These are phyloP conservation scores for Adineta ricciae DNA, from an alignment of 2,888 invertebrate genomes.

Conservation along the genomic window DNA sequence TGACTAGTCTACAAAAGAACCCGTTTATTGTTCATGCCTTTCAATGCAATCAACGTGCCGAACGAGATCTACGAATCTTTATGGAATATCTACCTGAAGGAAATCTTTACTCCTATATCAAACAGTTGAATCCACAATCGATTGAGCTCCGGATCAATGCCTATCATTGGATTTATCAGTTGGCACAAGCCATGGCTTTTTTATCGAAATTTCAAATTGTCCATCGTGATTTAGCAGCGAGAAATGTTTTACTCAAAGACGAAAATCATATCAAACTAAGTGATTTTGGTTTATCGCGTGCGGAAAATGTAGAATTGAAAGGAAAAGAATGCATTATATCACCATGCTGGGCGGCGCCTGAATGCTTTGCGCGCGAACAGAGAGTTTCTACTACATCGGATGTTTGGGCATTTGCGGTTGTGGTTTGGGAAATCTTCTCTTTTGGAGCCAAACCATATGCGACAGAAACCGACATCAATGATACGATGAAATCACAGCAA, in stretches of 20 bases:
- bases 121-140: background rate
- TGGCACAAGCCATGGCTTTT: constrained; percentile 30
- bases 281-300: constrained; percentile 29
- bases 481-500: background rate
- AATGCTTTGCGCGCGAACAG: background rate
- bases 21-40: background rate
- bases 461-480: background rate
- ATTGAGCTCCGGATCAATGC: background rate
- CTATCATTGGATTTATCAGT: constrained; percentile 23
- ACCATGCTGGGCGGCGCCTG: background rate
- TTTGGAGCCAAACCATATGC: background rate
- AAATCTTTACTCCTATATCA: background rate
- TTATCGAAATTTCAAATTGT: constrained; percentile 17
- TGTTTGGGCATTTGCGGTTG: background rate
- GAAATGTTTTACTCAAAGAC: constrained; percentile 26
- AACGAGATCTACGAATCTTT: background rate
- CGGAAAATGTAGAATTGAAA: background rate
- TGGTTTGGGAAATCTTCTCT: background rate
- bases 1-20: background rate
- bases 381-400: background rate
- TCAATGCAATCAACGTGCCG: background rate
- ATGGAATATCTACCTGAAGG: background rate
- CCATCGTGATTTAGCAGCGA: constrained; percentile 28
- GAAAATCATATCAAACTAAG: constrained; percentile 24
- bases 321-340: background rate